A percentile compares a stretch with the other conserved stretches of the same genome.
phyloP scores from a whole-genome alignment of 2,797 vertebrate genomes.

The Momotus momota region DNA sequence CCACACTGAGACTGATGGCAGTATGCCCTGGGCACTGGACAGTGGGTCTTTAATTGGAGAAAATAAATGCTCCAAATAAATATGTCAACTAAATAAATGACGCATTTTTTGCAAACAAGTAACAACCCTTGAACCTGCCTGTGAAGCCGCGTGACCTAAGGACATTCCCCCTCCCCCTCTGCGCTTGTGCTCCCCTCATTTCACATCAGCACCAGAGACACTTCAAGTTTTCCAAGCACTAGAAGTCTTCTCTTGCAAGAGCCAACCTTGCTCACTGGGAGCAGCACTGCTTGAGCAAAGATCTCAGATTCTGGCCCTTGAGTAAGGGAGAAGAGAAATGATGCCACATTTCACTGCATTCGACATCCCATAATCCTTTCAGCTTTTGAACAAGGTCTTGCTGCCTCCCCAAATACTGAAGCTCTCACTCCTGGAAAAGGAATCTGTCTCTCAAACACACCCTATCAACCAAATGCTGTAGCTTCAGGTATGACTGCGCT shows the following conservation, averaged over 20 bases:
- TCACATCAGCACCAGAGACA: not conserved
- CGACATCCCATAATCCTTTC: not conserved
- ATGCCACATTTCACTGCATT: not conserved
- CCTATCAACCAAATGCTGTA: accelerated
- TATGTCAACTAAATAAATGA: conserved; percentile 72
- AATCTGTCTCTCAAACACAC: not conserved
- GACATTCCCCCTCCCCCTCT: conserved; percentile 30
- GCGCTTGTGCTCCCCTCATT: not conserved
- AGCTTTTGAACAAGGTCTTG: not conserved
- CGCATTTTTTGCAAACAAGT: conserved; percentile 46
- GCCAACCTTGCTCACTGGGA: not conserved
- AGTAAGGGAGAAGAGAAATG: not conserved
- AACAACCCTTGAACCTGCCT: conserved; percentile 40
- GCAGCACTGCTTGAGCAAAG: not conserved
- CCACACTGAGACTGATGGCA: conserved; percentile 49
- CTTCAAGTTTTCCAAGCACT: not conserved
- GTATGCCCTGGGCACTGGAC: conserved; percentile 47
- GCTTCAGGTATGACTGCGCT: not conserved
- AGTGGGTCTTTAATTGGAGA: conserved; percentile 64
- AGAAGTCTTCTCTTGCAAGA: not conserved
- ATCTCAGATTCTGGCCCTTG: not conserved
- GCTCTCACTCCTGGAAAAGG: not conserved
- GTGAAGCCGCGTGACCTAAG: conserved; percentile 15
- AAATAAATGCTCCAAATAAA: conserved; percentile 74
- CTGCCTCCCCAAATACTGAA: not conserved